phyloP scores from a whole-genome alignment of 1,140 invertebrate species.

The Leptonema lineaticorne region DNA sequence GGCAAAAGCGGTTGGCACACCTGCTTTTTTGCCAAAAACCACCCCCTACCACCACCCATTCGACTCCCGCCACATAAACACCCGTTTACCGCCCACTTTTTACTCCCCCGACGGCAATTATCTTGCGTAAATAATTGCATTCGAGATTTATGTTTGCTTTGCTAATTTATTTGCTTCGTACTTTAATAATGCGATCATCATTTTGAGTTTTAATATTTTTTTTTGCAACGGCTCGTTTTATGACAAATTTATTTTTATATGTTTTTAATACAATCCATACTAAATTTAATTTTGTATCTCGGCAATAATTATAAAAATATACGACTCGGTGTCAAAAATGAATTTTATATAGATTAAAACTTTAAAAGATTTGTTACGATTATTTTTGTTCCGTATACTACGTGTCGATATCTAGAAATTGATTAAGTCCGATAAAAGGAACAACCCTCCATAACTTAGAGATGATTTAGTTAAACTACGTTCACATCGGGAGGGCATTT shows the following conservation, averaged over 20 bases:
- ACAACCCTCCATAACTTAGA: not conserved
- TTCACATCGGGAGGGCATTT: too few relatives aligned
- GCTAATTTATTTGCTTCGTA: slow-evolving; percentile 12
- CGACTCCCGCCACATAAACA: not conserved
- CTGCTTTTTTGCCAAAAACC: slow-evolving; percentile 28
- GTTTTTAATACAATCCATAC: too few relatives aligned
- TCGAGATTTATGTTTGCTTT: slow-evolving; percentile 17
- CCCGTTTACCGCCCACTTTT: not conserved
- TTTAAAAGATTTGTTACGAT: too few relatives aligned
- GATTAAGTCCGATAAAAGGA: too few relatives aligned
- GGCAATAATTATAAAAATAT: too few relatives aligned
- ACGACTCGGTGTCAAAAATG: too few relatives aligned
- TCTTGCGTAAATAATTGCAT: slow-evolving; percentile 22
- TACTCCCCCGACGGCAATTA: slow-evolving; percentile 11
- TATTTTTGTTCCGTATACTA: too few relatives aligned
- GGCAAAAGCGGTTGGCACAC: not conserved
- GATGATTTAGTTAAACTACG: too few relatives aligned
- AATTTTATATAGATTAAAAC: too few relatives aligned
- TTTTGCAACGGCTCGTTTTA: not conserved
- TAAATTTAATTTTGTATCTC: too few relatives aligned
- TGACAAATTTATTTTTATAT: not conserved
- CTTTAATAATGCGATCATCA: slow-evolving; percentile 12
- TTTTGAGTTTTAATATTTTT: not conserved
- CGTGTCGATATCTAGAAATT: too few relatives aligned
- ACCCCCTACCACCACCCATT: not conserved